Evolutionary conservation across 2,888 invertebrate genomes (phyloP), one percentile per base, ranked within the genome.

Genomic region (Phorcus lineatus): DNA sequence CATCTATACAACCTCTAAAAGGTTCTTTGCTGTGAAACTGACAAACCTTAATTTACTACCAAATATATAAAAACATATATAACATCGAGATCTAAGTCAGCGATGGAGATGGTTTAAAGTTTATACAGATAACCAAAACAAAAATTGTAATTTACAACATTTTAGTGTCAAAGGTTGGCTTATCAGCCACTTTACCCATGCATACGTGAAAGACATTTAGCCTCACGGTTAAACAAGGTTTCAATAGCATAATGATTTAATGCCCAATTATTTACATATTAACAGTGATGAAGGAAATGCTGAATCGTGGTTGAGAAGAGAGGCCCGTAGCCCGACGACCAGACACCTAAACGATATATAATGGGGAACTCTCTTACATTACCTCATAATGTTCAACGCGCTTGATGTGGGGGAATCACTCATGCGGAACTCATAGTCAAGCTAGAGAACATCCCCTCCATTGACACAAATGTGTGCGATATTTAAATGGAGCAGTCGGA

Each of bases 241-340:
- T 62, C 62, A 62, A 62, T 28, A 62, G 62, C 24, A 28, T 24
- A 28, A 62, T 62, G 62, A 62, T 62, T 62, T 62, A 62, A 62
- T 62, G 62, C 62, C 62, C 62, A 62, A 62, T 62, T 24, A 62
- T 62, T 62, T 62, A 62, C 62, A 28, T 62, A 62, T 62, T 62
- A 62, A 22, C 28, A 11, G 28, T 62, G 22, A 62, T 62, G 28
- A 62, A 62, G 62, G 62, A 16, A 13, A 28, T 6, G 11, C 28
- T 62, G 62, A 62, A 24, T 62, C 24, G 28, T 62, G 28, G 13
- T 16, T 11, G 17, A 24, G 62, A 24, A 28, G 9, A 13, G 16
- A 62, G 62, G 16, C 28, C 6, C 62, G 62, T 62, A 24, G 24
- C 28, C 28, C 62, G 13, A 11, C 62, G 62, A 28, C 62, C 28